Conservation (phyloP, 2,113 vertebrate genomes). For the Tragelaphus scriptus region DNA sequence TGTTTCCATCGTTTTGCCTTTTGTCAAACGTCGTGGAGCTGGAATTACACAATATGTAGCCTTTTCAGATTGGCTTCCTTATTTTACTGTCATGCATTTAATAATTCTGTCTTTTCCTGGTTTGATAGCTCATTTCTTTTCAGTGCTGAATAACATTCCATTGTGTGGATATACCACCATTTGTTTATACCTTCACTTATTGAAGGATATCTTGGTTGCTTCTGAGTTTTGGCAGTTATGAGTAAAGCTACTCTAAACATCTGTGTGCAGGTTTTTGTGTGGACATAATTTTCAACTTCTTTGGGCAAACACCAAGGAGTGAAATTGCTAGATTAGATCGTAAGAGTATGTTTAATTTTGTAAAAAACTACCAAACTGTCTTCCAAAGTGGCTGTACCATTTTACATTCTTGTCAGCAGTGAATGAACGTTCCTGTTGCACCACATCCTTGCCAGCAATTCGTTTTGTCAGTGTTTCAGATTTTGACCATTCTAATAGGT, state of each 20-base stretch:
- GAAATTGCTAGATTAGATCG: not conserved
- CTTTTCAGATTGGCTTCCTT: not conserved
- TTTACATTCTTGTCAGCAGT: not conserved
- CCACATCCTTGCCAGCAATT: not conserved
- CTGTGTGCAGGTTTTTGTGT: not conserved
- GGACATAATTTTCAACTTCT: not conserved
- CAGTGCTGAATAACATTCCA: not conserved
- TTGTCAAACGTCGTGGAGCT: not conserved
- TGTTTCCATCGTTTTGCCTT: not conserved
- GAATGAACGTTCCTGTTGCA: not conserved
- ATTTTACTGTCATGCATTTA: not conserved
- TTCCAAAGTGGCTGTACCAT: not conserved
- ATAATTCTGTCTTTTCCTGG: not conserved
- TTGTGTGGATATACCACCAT: not conserved
- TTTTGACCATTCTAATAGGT: not conserved
- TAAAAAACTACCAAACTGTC: not conserved
- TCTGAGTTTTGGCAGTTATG: not conserved
- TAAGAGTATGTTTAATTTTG: not conserved
- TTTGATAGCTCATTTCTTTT: not conserved
- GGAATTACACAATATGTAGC: not conserved
- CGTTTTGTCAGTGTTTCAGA: not conserved
- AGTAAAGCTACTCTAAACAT: not conserved
- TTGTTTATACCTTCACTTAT: not conserved
- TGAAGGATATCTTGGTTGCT: not conserved
- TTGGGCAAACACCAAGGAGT: not conserved